Evolutionary conservation across 2,113 vertebrate species (phyloP).

Genomic region (Pholis gunnellus): DNA sequence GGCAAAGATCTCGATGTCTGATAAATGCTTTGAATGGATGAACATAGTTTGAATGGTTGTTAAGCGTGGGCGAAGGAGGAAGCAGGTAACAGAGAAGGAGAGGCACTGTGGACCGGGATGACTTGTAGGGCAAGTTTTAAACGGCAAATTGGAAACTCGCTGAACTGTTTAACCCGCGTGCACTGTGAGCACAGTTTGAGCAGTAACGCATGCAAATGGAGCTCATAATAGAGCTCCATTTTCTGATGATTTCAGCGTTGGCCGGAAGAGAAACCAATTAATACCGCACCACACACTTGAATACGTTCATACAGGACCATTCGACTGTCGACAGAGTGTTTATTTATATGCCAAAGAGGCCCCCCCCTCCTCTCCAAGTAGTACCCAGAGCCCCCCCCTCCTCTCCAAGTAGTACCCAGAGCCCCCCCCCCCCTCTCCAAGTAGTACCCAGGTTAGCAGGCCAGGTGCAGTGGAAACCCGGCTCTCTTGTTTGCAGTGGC

Average conservation of each 20-base stretch:
- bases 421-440: background rate
- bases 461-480: conserved; percentile 77
- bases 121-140: conserved; percentile 1
- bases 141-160: background rate
- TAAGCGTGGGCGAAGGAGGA: background rate
- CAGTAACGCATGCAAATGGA: background rate
- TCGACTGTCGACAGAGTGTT: background rate
- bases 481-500: conserved; percentile 77
- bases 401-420: conserved; percentile 26
- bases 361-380: background rate
- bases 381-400: background rate
- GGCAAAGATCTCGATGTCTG: background rate
- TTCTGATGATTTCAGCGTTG: background rate
- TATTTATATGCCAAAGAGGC: background rate
- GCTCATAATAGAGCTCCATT: background rate
- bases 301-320: background rate
- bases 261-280: background rate
- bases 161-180: conserved; percentile 5
- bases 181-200: background rate
- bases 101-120: background rate
- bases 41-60: background rate
- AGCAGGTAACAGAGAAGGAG: background rate
- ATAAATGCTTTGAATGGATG: background rate
- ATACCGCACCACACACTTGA: background rate
- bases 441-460: conserved; percentile 41